Evolutionary conservation across 1,140 invertebrate species (phyloP).

Genomic region (Halictus rubicundus): DNA sequence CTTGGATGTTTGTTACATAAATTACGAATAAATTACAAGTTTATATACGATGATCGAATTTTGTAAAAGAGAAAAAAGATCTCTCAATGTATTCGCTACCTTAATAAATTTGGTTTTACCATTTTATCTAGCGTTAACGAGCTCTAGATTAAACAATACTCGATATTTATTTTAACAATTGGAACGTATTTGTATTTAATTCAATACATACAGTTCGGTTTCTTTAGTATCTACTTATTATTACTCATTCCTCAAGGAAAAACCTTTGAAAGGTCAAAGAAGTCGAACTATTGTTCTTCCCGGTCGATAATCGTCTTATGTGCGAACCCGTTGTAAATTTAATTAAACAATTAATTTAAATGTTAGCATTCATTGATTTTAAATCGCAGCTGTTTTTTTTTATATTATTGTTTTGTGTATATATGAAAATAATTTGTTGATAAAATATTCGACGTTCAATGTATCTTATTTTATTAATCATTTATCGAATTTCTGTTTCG

Average conservation of each 20-base stretch:
- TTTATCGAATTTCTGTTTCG: not conserved
- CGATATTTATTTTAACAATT: constrained; percentile 17
- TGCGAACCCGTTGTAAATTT: constrained; percentile 8
- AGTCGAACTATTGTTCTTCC: constrained; percentile 9
- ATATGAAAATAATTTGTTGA: constrained; percentile 38
- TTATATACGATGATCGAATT: constrained; percentile 33
- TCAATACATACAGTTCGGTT: constrained; percentile 3
- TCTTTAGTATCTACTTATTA: constrained; percentile 6
- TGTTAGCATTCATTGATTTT: constrained; percentile 15
- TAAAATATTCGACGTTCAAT: not conserved
- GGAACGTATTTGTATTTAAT: not conserved
- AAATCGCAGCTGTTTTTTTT: constrained; percentile 15
- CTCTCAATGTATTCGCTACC: constrained; percentile 7
- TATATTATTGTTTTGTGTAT: constrained; percentile 16
- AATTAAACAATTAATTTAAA: constrained; percentile 28
- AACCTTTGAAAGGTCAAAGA: not conserved
- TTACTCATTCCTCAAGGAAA: not conserved
- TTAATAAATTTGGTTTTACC: constrained; percentile 17
- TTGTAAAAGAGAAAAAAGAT: constrained; percentile 21
- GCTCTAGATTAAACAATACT: constrained; percentile 9
- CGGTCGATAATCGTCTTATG: not conserved
- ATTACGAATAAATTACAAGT: constrained; percentile 41
- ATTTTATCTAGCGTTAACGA: not conserved
- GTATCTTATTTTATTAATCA: not conserved
- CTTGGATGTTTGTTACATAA: constrained; percentile 48